A percentile compares a stretch with the other conserved stretches of the same genome.
phyloP scores from a whole-genome alignment of 1,140 invertebrate genomes.

The Acromyrmex heyeri region DNA sequence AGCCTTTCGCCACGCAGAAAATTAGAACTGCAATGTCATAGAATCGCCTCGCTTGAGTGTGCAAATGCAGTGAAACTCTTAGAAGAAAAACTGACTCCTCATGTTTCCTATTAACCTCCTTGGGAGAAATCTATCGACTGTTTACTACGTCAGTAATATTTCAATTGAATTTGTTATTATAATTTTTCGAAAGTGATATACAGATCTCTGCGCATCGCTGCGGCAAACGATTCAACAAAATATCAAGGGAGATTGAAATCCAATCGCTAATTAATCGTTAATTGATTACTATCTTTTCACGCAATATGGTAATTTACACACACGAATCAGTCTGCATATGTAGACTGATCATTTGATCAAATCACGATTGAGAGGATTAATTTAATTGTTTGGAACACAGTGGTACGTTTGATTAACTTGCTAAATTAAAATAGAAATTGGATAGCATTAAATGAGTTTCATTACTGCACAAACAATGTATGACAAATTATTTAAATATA shows the following conservation, averaged over 20 bases:
- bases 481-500: conserved; percentile 20
- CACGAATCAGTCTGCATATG: conserved; percentile 15
- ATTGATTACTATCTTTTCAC: conserved; percentile 50
- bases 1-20: conserved; percentile 36
- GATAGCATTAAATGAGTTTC: background rate
- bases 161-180: conserved; percentile 53
- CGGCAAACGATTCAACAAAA: conserved; percentile 9
- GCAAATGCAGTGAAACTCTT: conserved; percentile 55
- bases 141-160: background rate
- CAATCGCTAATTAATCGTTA: conserved; percentile 34
- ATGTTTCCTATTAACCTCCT: conserved; percentile 70
- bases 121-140: conserved; percentile 66
- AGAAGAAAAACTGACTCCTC: conserved; percentile 65
- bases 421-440: conserved; percentile 17
- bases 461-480: background rate
- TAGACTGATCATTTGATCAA: background rate
- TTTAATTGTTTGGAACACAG: conserved; percentile 29
- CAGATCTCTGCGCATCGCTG: background rate
- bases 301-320: conserved; percentile 39
- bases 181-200: conserved; percentile 56
- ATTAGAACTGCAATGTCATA: background rate
- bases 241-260: background rate
- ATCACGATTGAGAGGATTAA: conserved; percentile 37
- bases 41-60: background rate
- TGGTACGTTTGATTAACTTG: conserved; percentile 26